Evolutionary conservation across 2,113 vertebrate species (phyloP), one percentile per base, ranked within the genome.

Genomic region (Eretmochelys imbricata): DNA sequence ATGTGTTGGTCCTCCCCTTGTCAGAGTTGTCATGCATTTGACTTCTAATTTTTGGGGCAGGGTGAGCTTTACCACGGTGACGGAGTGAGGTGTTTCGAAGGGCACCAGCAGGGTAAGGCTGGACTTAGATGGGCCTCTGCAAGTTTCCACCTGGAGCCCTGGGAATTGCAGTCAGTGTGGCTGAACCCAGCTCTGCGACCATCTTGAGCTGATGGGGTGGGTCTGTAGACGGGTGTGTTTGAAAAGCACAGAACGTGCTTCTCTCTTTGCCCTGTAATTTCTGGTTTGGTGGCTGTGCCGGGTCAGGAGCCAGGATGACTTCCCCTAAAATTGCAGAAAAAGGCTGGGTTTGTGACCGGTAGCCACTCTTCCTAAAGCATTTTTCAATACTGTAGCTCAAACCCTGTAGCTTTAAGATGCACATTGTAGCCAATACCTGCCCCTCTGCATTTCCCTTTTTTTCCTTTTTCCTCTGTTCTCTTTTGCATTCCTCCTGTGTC

Each of bases 201-300:
- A 27, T 2, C 57, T 65, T 80, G 38, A 91, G 46, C 75, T 54
- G 85, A 1, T 1, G 14, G 38, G 62, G 62, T 85, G 75, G 14
- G 35, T n/a, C 48, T 90, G 82, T 69, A 8, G 6, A 20, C 0
- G 0, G 24, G 46, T 35, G 72, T 9, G 31, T 87, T 65, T 42
- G 50, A 90, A 55, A 48, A 80, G 78, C 80, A 55, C 27, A 82
- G 25, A 46, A 42, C 0, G 0, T 75, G 75, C 80, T 24, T 42
- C 14, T 50, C 11, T 82, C 25, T 20, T 14, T 57, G 53, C 48
- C 42, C 57, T 1, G 1, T 87, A 75, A 27, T 86, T 93, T 93
- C 82, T 90, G 82, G 57, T 81, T 89, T 94, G 87, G 19, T 83
- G 46, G 62, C 59, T 82, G 54, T 57, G 38, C 16, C 35, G 53